A percentile compares a stretch with the other conserved stretches of the same genome.
Conservation (phyloP, 2,888 invertebrate genomes). For the Dione vanillae region DNA sequence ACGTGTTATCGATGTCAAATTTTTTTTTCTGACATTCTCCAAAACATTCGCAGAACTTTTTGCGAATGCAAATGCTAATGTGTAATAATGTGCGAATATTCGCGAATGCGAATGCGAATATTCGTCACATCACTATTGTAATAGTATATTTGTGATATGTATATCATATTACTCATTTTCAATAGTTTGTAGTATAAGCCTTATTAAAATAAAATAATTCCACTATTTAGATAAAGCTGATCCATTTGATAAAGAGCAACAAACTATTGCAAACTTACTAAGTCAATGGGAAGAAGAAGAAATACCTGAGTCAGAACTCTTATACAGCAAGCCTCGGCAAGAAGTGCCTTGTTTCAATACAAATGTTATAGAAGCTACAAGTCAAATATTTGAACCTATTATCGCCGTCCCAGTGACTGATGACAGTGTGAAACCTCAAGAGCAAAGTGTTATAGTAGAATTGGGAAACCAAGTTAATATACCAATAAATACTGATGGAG, state of each 20-base stretch:
- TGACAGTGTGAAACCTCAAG: slow-evolving; percentile 53
- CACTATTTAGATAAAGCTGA: slow-evolving; percentile 67
- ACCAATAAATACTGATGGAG: background rate
- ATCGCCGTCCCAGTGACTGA: slow-evolving; percentile 64
- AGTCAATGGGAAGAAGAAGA: slow-evolving; percentile 81
- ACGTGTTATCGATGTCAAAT: too few relatives aligned
- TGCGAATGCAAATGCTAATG: too few relatives aligned
- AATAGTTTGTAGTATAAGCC: too few relatives aligned
- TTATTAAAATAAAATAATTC: background rate
- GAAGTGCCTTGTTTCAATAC: slow-evolving; percentile 73
- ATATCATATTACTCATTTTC: too few relatives aligned
- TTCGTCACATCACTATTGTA: too few relatives aligned
- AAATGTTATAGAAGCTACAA: slow-evolving; percentile 73
- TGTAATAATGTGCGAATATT: too few relatives aligned
- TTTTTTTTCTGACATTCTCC: too few relatives aligned
- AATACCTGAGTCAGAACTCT: slow-evolving; percentile 65
- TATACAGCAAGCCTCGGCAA: slow-evolving; percentile 49
- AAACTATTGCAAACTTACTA: slow-evolving; percentile 74
- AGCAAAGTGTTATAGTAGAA: slow-evolving; percentile 67
- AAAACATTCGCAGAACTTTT: too few relatives aligned
- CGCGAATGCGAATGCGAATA: too few relatives aligned
- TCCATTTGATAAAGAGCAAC: slow-evolving; percentile 71
- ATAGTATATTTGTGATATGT: too few relatives aligned
- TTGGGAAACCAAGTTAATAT: slow-evolving; percentile 52
- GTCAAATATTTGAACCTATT: slow-evolving; percentile 69